phyloP scores from a whole-genome alignment of 2,888 invertebrate species.

The Caenorhabditis sp. region DNA sequence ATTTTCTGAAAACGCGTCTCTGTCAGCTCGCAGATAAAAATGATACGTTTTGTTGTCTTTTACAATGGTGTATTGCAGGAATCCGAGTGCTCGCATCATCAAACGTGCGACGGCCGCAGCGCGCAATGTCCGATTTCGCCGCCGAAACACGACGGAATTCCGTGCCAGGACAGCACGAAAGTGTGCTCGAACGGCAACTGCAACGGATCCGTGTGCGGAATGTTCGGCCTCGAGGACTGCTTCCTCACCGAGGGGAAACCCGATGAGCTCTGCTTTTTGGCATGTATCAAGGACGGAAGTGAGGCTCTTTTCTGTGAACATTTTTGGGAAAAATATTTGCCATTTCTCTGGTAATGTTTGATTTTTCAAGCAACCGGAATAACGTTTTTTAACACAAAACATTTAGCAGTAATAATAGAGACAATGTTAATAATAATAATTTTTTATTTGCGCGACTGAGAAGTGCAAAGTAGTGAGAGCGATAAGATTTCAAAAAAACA shows the following conservation, averaged over 20 bases:
- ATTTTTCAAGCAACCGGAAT: too few species aligned
- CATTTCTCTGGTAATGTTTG: too few species aligned
- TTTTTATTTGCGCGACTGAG: too few species aligned
- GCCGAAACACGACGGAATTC: constrained; percentile 91
- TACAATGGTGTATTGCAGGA: constrained; percentile 66
- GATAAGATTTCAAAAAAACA: too few species aligned
- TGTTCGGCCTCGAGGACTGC: constrained; percentile 94
- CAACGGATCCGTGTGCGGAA: constrained; percentile 93
- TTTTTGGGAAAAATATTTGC: neutral
- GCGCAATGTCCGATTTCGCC: constrained; percentile 91
- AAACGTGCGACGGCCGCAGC: constrained; percentile 80
- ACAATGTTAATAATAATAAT: too few species aligned
- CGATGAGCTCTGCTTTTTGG: constrained; percentile 90
- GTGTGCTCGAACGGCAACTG: constrained; percentile 84
- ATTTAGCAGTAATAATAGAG: too few species aligned
- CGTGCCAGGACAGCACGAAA: constrained; percentile 94
- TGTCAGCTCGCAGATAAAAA: too few species aligned
- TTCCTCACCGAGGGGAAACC: constrained; percentile 86
- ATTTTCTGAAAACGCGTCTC: neutral
- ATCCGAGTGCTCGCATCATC: constrained; percentile 74
- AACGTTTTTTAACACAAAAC: too few species aligned
- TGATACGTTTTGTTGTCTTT: too few species aligned
- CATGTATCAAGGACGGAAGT: constrained; percentile 84
- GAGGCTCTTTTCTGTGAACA: constrained; percentile 27
- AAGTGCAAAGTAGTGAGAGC: too few species aligned